phyloP scores from a whole-genome alignment of 2,888 invertebrate genomes.

The Ptilodon capucinus region DNA sequence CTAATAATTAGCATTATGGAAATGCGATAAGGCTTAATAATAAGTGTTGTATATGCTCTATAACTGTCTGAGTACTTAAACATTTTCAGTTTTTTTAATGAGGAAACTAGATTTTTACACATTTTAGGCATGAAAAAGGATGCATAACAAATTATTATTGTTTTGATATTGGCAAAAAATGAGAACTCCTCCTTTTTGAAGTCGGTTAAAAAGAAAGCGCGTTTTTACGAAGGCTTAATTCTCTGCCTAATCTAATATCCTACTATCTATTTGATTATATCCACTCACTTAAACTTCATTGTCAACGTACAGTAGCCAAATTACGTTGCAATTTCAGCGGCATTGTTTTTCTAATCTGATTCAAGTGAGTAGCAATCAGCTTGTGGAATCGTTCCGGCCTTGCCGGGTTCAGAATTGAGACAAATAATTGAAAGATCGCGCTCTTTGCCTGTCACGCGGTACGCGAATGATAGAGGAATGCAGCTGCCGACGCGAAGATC shows the following conservation, averaged over 20 bases:
- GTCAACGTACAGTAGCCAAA: slow-evolving; percentile 32
- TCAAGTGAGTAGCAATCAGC: slow-evolving; percentile 51
- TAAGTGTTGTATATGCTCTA: too few relatives aligned
- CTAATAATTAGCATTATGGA: too few relatives aligned
- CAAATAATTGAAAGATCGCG: slow-evolving; percentile 71
- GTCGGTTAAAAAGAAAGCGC: too few relatives aligned
- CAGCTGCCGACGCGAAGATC: slow-evolving; percentile 36
- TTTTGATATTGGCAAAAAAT: too few relatives aligned
- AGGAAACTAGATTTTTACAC: too few relatives aligned
- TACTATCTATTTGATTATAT: slow-evolving; percentile 24
- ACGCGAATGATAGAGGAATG: slow-evolving; percentile 52
- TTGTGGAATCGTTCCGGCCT: slow-evolving; percentile 56
- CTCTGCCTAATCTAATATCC: slow-evolving; percentile 13
- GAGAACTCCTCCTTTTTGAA: too few relatives aligned
- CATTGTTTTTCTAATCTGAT: slow-evolving; percentile 52
- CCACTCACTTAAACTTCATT: slow-evolving; percentile 28
- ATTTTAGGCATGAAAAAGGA: too few relatives aligned
- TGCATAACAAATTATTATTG: too few relatives aligned
- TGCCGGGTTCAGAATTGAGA: slow-evolving; percentile 66
- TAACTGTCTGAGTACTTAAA: too few relatives aligned
- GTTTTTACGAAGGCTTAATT: too few relatives aligned
- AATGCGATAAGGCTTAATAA: too few relatives aligned
- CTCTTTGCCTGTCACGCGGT: slow-evolving; percentile 64
- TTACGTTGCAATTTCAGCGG: slow-evolving; percentile 39
- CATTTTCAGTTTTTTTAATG: too few relatives aligned